Evolutionary conservation across 2,797 vertebrate genomes (phyloP), one percentile per base, ranked within the genome.

Genomic region (Glossophaga mutica): DNA sequence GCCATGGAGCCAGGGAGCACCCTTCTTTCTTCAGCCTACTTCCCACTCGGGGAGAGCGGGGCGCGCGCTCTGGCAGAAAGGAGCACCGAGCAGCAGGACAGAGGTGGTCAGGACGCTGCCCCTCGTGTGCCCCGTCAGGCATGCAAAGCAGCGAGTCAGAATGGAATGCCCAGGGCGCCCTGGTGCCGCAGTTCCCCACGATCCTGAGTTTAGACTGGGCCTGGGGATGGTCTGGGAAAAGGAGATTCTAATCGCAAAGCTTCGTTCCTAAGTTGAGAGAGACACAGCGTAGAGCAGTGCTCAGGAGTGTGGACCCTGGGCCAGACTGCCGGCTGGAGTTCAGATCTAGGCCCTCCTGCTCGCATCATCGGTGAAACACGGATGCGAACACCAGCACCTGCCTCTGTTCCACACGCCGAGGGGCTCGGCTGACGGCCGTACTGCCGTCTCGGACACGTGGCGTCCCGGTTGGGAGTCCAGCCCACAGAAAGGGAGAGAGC

Each of bases 31-130:
- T 91, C 42, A 91, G 95, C 42, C 24, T 91, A 50, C 68, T 82
- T 94, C 94, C 90, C 94, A 93, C 85, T 91, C 90, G 92, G 91
- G 82, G 88, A 37, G 94, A 95, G 90, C 95, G 84, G 59, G 85
- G 94, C 84, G 57, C 71, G 68, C 71, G 67, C 92, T 84, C 94
- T 67, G 37, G 24, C 50, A 96, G 83, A 70, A 87, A 18, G 96
- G 52, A 96, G 84, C 84, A 71, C 6, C 93, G 24, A 1, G 0
- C 0, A 29, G 39, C 79, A 73, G 11, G 39, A 57, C 81, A 42
- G 42, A 74, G 59, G 52, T 24, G 73, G 39, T 67, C n/a, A 44
- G 34, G 37, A 34, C 6, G 19, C 16, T 26, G 71, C 4, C 24
- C 42, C 1, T 1, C 29, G 0, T 2, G 9, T 2, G 9, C 19